These are phyloP conservation scores for Lepidocyrtinus sp. DNA, from an alignment of 2,888 invertebrate species.

Conservation along the genomic window DNA sequence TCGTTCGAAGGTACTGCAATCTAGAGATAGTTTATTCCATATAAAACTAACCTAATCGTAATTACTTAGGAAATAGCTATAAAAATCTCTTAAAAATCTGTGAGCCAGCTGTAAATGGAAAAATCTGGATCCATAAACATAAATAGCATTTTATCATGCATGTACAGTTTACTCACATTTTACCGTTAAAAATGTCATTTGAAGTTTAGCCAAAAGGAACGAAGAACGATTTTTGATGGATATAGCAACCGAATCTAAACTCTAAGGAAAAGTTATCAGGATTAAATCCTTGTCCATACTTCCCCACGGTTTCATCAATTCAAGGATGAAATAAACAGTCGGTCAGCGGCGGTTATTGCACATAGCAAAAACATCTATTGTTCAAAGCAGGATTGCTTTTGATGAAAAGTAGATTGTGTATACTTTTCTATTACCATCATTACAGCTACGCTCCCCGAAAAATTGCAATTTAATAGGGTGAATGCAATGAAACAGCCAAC, in stretches of 20 bases:
- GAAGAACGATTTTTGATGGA: not conserved
- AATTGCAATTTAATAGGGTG: not conserved
- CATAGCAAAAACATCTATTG: too few species aligned
- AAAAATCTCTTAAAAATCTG: too few species aligned
- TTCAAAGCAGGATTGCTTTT: not conserved
- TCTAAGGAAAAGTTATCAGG: not conserved
- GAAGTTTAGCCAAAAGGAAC: not conserved
- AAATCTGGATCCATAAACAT: not conserved
- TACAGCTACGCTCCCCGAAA: not conserved
- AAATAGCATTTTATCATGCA: not conserved
- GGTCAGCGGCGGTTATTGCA: conserved; percentile 5
- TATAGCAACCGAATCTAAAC: not conserved
- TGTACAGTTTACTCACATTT: not conserved
- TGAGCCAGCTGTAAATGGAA: not conserved
- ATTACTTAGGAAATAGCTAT: too few species aligned
- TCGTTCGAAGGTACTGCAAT: too few species aligned
- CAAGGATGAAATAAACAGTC: not conserved
- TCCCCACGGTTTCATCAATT: not conserved
- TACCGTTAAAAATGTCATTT: not conserved
- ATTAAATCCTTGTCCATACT: not conserved
- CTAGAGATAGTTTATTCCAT: too few species aligned
- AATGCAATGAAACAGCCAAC: not conserved
- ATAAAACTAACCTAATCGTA: too few species aligned
- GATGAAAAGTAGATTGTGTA: conserved; percentile 1
- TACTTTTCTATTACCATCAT: conserved; percentile 15